A percentile compares a stretch with the other conserved stretches of the same genome.
Evolutionary conservation across 2,797 vertebrate species (phyloP).

Genomic region (Botia kubotai): DNA sequence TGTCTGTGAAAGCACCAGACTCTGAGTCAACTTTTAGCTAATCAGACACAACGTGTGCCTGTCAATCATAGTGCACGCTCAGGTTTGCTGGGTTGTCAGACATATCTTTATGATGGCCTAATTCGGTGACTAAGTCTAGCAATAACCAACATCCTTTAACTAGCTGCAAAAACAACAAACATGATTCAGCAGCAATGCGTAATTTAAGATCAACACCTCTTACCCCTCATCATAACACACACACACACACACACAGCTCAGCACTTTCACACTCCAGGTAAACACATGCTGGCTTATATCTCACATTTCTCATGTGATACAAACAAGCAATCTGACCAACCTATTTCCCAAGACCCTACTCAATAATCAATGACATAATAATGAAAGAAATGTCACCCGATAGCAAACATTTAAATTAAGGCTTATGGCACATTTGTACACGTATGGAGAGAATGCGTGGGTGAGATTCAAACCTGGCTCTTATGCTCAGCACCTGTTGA

Average conservation of each 20-base stretch:
- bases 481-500: conserved; percentile 75
- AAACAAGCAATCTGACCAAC: conserved; percentile 3
- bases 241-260: conserved; percentile 2
- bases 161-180: conserved; percentile 28
- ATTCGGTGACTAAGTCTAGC: neutral
- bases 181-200: conserved; percentile 61
- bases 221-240: conserved; percentile 12
- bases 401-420: conserved; percentile 8
- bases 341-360: neutral
- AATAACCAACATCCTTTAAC: neutral
- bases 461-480: conserved; percentile 38
- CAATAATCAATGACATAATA: neutral
- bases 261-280: conserved; percentile 1
- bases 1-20: neutral
- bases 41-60: neutral
- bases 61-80: neutral
- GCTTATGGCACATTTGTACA: conserved; percentile 20
- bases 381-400: neutral
- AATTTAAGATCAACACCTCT: conserved; percentile 59
- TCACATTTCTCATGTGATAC: conserved; percentile 31
- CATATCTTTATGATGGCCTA: neutral
- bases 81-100: neutral
- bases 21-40: neutral
- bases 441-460: neutral
- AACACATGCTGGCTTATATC: conserved; percentile 23